Conservation (phyloP, 2,113 vertebrate genomes). For the Crocuta crocuta region DNA sequence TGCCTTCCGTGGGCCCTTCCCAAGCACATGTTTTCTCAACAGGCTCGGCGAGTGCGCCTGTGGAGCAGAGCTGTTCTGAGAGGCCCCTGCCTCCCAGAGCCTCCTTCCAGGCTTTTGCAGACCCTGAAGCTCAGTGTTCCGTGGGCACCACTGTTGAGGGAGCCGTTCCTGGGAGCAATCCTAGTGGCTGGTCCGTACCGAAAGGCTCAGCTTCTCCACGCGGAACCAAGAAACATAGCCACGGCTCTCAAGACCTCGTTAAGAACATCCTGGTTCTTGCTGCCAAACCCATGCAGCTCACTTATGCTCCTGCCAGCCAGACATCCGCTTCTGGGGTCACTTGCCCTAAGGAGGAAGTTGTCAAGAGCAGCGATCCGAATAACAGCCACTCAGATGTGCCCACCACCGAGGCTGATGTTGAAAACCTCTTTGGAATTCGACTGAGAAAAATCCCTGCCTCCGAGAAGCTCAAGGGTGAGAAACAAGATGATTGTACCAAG, state of each 20-base stretch:
- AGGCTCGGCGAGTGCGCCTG: background rate
- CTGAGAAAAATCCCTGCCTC: slow-evolving; percentile 89
- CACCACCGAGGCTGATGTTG: slow-evolving; percentile 45
- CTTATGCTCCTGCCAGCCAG: slow-evolving; percentile 88
- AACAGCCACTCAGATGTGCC: background rate
- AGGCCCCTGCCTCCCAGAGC: background rate
- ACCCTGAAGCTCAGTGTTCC: background rate
- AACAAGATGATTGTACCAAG: slow-evolving; percentile 52
- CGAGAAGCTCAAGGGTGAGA: slow-evolving; percentile 86
- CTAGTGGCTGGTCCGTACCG: background rate
- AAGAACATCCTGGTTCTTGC: slow-evolving; percentile 56
- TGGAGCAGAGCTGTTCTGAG: background rate
- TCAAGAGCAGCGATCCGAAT: slow-evolving; percentile 36
- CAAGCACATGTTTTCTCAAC: background rate
- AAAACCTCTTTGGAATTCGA: slow-evolving; percentile 91
- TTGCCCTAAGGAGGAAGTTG: slow-evolving; percentile 77
- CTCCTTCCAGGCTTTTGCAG: background rate
- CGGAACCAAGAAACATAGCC: slow-evolving; percentile 63
- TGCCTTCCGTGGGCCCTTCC: background rate
- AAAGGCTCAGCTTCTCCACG: background rate
- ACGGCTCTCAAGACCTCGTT: slow-evolving; percentile 22
- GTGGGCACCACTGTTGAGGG: background rate
- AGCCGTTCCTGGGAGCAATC: background rate
- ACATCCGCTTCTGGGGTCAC: slow-evolving; percentile 83
- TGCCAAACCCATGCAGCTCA: slow-evolving; percentile 84